phyloP scores from a whole-genome alignment of 1,140 invertebrate species.

The Steinernema khuongi region DNA sequence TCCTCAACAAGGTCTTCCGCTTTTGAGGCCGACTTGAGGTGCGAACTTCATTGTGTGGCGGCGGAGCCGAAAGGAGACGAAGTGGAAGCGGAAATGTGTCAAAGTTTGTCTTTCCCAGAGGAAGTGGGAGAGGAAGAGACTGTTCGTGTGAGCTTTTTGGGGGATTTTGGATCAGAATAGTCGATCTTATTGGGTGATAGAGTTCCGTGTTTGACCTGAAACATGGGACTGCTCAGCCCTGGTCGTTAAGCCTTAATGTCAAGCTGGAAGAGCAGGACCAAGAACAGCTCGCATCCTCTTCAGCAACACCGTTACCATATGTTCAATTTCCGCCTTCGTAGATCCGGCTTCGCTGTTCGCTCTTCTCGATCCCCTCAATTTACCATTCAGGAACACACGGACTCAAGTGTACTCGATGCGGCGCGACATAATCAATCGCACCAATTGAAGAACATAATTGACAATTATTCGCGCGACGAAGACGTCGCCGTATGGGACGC shows the following conservation, averaged over 20 bases:
- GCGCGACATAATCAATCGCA: constrained; percentile 14
- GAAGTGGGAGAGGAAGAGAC: not conserved
- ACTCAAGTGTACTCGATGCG: constrained; percentile 10
- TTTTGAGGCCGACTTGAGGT: not conserved
- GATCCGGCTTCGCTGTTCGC: constrained; percentile 1
- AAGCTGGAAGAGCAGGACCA: too few relatives aligned
- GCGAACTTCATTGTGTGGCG: not conserved
- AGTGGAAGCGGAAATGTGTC: too few relatives aligned
- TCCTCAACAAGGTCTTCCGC: not conserved
- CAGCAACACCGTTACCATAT: not conserved
- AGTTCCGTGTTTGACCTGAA: too few relatives aligned
- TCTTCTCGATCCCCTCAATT: not conserved
- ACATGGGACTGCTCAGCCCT: too few relatives aligned
- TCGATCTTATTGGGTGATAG: too few relatives aligned
- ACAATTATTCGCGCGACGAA: constrained; percentile 11
- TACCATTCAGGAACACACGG: constrained; percentile 3
- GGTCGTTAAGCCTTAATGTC: too few relatives aligned
- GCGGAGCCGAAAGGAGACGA: too few relatives aligned
- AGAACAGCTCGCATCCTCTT: too few relatives aligned
- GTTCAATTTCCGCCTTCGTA: not conserved
- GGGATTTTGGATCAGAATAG: too few relatives aligned
- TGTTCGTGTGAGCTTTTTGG: not conserved
- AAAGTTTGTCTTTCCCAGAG: not conserved
- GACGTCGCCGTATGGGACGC: not conserved
- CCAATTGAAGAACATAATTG: constrained; percentile 15